Evolutionary conservation across 2,113 vertebrate genomes (phyloP), one percentile per base, ranked within the genome.

Genomic region (Syrmaticus mikado): DNA sequence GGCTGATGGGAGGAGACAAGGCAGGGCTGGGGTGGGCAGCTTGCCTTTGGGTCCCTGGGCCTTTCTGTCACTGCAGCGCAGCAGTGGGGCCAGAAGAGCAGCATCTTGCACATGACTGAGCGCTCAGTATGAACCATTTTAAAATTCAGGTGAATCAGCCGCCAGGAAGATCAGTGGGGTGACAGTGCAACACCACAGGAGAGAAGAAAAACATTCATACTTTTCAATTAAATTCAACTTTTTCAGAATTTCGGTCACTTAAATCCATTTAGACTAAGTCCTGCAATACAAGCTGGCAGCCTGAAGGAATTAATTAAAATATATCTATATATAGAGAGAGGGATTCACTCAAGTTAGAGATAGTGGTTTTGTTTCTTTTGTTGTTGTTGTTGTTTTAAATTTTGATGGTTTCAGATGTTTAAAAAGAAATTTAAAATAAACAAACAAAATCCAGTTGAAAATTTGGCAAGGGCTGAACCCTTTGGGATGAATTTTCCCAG

Each of bases 351-450:
- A 91, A 92, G 28, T 89, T 94, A 87, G 89, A 85, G 93, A 89
- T 68, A 94, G 82, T 96, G 74, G 21, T 48, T 48, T 48, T 48
- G 21, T 48, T 48, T 53, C 14, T 28, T 16, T 53, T 52, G 24
- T 52, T 52, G 24, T 52, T 52, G 10, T 48, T 15, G 8, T 27
- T 15, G 45, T 83, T 94, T 91, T 81, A 0, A 85, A 72, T 70
- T 93, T 92, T 94, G 65, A 92, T 93, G 52, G 93, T 93, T 95
- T 95, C 91, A 96, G 65, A 89, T 89, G 48, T 92, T 93, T 95
- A 85, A 96, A 91, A 91, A 94, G 62, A 92, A 95, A 88, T 90
- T 74, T 92, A 92, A 95, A 95, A 95, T 92, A 97, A 96, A 94
- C 95, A 96, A 95, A 93, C 85, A 92, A 94, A 92, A 94, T 84